A percentile compares a stretch with the other conserved stretches of the same genome.
Conservation (phyloP, 2,113 vertebrate genomes). For the Rhinolophus ferrumequinum region DNA sequence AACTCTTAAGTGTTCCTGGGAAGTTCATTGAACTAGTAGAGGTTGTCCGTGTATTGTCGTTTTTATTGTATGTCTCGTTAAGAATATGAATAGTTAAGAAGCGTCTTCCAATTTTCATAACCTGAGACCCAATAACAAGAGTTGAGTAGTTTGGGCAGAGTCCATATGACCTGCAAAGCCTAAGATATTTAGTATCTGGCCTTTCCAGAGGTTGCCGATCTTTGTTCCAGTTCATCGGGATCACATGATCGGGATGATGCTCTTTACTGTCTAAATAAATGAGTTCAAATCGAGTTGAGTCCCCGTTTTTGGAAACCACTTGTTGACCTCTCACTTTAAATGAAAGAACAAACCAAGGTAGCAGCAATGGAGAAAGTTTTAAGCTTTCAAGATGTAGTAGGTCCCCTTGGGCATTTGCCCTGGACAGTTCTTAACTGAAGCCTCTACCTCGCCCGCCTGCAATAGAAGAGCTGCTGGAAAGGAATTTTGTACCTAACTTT, state of each 20-base stretch:
- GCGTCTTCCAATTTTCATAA: not conserved
- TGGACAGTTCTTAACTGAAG: not conserved
- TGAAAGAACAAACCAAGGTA: not conserved
- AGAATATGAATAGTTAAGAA: not conserved
- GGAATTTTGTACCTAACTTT: not conserved
- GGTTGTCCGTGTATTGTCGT: not conserved
- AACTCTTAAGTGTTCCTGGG: not conserved
- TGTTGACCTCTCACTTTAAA: not conserved
- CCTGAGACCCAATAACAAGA: not conserved
- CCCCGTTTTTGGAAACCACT: not conserved
- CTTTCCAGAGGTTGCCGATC: not conserved
- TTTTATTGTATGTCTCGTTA: not conserved
- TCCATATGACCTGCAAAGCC: not conserved
- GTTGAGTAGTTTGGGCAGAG: not conserved
- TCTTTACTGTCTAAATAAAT: not conserved
- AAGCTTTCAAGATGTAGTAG: not conserved
- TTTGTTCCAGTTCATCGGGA: not conserved
- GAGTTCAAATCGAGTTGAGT: not conserved
- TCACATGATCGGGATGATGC: not conserved
- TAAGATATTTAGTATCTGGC: not conserved
- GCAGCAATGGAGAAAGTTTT: not conserved
- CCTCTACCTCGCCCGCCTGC: not conserved
- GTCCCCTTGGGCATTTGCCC: not conserved
- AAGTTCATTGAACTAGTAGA: not conserved
- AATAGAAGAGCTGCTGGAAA: not conserved